phyloP scores from a whole-genome alignment of 2,888 invertebrate species.

The Trichacis sp. region DNA sequence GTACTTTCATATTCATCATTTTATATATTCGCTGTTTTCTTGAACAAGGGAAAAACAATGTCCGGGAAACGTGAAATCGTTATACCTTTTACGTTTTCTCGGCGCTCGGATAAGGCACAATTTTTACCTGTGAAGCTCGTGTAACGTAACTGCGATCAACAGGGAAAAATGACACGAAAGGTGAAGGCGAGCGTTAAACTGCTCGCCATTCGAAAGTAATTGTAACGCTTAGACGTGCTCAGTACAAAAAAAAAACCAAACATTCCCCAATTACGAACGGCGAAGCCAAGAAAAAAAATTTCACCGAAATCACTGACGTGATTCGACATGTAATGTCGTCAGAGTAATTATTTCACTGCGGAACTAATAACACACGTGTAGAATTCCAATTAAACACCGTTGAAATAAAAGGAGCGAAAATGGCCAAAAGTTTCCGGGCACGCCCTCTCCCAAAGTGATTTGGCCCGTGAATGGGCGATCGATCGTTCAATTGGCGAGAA shows the following conservation, averaged over 20 bases:
- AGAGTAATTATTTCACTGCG: slow-evolving; percentile 11
- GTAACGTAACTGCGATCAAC: neutral
- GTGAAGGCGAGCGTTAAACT: slow-evolving; percentile 21
- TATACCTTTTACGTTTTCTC: too few relatives aligned
- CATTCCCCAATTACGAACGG: neutral
- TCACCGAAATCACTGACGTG: neutral
- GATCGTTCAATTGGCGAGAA: slow-evolving; percentile 13
- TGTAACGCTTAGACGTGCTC: too few relatives aligned
- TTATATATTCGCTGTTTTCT: too few relatives aligned
- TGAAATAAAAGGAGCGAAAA: slow-evolving; percentile 10
- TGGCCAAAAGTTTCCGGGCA: slow-evolving; percentile 11
- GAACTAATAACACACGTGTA: slow-evolving; percentile 10
- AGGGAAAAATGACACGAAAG: slow-evolving; percentile 8
- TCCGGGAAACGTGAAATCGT: too few relatives aligned
- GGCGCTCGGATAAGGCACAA: too few relatives aligned
- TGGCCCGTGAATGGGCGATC: slow-evolving; percentile 12
- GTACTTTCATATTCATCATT: too few relatives aligned
- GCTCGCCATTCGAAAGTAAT: slow-evolving; percentile 18
- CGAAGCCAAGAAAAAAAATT: neutral
- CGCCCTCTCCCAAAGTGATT: slow-evolving; percentile 15
- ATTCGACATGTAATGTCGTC: slow-evolving; percentile 12
- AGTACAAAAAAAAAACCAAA: neutral
- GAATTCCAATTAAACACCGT: slow-evolving; percentile 31
- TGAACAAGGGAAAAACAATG: too few relatives aligned
- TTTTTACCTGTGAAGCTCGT: neutral